Evolutionary conservation across 2,797 vertebrate species (phyloP), one percentile per base, ranked within the genome.

Genomic region (Melanotaenia nigrans): DNA sequence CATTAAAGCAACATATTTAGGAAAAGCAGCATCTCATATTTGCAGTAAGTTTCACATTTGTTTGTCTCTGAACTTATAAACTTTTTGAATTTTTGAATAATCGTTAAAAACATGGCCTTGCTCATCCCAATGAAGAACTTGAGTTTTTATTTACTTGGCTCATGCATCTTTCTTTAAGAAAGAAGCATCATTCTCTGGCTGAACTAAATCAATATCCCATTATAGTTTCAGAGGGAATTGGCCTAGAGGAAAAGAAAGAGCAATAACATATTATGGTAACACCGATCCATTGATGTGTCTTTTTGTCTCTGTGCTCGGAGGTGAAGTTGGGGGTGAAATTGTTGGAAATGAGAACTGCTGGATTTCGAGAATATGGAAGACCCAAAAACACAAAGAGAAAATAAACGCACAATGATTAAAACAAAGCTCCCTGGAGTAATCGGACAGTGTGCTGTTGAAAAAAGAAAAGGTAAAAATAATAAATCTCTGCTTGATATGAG

Each of bases 141-240:
- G 62, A 71, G 71, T 71, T 83, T 85, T 87, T 89, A 87, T 92
- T 88, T 86, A 88, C 79, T 80, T 71, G 58, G 57, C 73, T 73
- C 59, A 14, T 57, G 84, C 61, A 25, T 80, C 76, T 83, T 66
- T 65, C 81, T 77, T 57, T 53, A 55, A 79, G 75, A 78, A 73
- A 81, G 78, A 79, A 73, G 79, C 82, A 78, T 65, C 67, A 81
- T 76, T 82, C 70, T 84, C 72, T 75, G 84, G 77, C 81, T 13
- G 7, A 77, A 20, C 64, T n/a, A 28, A 90, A 93, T 93, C 92
- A 90, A 93, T 93, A 92, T 84, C 80, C 87, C 85, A 93, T 93
- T 92, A 90, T 66, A 64, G 82, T 71, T 85, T 86, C 80, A 70
- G 76, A 79, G 61, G 81, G 72, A 88, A 90, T 87, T 78, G 76